These are phyloP conservation scores for Diplodus sargus DNA, from an alignment of 2,797 vertebrate genomes.

Conservation along the genomic window DNA sequence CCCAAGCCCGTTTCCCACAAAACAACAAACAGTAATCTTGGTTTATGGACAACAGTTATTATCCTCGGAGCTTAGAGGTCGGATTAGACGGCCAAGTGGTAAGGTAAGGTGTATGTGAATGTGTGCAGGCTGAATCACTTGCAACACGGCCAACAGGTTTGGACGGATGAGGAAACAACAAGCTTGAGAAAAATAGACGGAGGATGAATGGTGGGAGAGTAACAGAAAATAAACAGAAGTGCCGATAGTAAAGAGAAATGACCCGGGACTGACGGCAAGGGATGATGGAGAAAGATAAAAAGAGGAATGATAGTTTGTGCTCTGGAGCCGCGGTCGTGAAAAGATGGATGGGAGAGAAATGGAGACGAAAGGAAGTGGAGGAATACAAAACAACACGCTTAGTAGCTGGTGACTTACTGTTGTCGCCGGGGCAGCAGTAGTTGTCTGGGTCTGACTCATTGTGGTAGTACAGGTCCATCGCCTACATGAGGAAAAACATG, in stretches of 20 bases:
- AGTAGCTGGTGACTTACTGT: constrained; percentile 80
- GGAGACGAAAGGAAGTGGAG: constrained; percentile 32
- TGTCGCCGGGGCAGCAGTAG: constrained; percentile 83
- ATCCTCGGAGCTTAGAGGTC: constrained; percentile 57
- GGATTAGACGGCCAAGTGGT: constrained; percentile 50
- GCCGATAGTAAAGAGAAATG: constrained; percentile 38
- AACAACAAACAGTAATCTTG: constrained; percentile 71
- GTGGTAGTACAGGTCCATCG: constrained; percentile 87
- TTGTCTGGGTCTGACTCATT: constrained; percentile 83
- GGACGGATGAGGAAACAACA: constrained; percentile 19
- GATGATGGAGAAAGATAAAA: constrained; percentile 22
- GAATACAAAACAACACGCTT: constrained; percentile 55
- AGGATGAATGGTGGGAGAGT: constrained; percentile 13
- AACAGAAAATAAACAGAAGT: constrained; percentile 36
- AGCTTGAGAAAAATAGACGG: constrained; percentile 25
- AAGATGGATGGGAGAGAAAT: constrained; percentile 30
- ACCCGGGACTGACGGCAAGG: background rate
- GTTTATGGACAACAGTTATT: constrained; percentile 71
- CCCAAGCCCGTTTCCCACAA: constrained; percentile 18
- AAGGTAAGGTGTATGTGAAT: constrained; percentile 34
- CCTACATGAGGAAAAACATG: constrained; percentile 72
- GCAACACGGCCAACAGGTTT: constrained; percentile 11
- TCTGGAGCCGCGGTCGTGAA: background rate
- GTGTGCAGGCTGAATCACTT: constrained; percentile 22
- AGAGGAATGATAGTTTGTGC: constrained; percentile 3